Evolutionary conservation across 2,113 vertebrate species (phyloP).

Genomic region (Caloenas nicobarica): DNA sequence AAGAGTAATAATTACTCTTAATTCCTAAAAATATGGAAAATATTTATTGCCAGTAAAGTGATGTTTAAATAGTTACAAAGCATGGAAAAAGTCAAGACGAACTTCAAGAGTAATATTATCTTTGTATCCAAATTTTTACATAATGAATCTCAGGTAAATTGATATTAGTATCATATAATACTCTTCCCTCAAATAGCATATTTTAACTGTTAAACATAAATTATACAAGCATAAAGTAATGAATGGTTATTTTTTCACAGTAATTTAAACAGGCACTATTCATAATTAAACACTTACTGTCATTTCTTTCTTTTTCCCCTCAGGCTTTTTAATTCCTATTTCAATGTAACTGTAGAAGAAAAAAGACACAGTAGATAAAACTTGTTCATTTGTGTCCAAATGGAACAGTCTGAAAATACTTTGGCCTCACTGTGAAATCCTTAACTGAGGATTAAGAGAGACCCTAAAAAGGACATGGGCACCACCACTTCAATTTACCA

Average conservation of each 20-base stretch:
- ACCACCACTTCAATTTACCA: background rate
- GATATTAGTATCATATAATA: background rate
- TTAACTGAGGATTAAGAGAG: background rate
- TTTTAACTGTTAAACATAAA: slow-evolving; percentile 1
- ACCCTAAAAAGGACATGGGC: background rate
- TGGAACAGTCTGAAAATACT: background rate
- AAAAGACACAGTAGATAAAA: slow-evolving; percentile 13
- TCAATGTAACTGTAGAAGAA: slow-evolving; percentile 70
- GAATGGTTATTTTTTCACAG: background rate
- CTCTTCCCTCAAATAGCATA: background rate
- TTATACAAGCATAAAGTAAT: slow-evolving; percentile 11
- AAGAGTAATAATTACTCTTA: background rate
- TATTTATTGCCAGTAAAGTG: background rate
- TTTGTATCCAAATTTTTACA: background rate
- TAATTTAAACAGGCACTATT: background rate
- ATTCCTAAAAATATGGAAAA: background rate
- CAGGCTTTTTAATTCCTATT: slow-evolving; percentile 75
- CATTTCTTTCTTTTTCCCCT: slow-evolving; percentile 70
- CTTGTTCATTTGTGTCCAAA: background rate
- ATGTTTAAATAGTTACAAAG: background rate
- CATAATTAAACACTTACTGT: slow-evolving; percentile 63
- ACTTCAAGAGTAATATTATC: background rate
- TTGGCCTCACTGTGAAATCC: background rate
- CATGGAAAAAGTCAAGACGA: background rate
- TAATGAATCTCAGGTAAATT: background rate